phyloP scores from a whole-genome alignment of 1,140 invertebrate genomes.

The Chrysomallon squamiferum region DNA sequence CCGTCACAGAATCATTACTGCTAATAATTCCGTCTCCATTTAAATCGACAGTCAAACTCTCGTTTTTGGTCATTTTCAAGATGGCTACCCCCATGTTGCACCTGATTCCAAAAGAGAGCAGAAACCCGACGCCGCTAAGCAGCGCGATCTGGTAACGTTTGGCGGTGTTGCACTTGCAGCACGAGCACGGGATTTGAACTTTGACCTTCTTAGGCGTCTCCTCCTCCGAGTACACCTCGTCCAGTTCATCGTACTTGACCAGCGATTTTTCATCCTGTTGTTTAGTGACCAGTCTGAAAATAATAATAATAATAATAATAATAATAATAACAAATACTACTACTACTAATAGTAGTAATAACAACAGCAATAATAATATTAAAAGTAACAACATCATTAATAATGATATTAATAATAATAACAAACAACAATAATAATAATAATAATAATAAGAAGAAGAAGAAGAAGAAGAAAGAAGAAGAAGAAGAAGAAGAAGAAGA shows the following conservation, averaged over 20 bases:
- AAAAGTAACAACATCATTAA: no score
- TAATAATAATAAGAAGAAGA: no score
- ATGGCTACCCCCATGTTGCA: conserved; percentile 95
- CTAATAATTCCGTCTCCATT: conserved; percentile 25
- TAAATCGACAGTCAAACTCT: conserved; percentile 48
- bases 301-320: neutral
- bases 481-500: no score
- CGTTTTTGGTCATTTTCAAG: conserved; percentile 72
- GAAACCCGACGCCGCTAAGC: conserved; percentile 60
- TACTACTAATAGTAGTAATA: no score
- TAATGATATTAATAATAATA: no score
- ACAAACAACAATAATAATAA: no score
- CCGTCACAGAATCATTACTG: conserved; percentile 30
- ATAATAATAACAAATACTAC: no score
- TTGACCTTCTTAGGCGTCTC: conserved; percentile 32
- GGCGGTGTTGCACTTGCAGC: conserved; percentile 37
- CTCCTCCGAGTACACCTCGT: conserved; percentile 56
- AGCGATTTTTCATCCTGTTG: conserved; percentile 60
- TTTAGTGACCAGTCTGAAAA: conserved; percentile 56
- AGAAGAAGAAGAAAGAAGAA: no score
- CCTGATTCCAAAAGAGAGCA: conserved; percentile 67
- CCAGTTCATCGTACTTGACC: conserved; percentile 62
- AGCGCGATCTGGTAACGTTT: conserved; percentile 59
- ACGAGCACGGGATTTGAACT: conserved; percentile 15
- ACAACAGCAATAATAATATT: no score